A percentile compares a stretch with the other conserved stretches of the same genome.
Evolutionary conservation across 1,140 invertebrate genomes (phyloP).

Genomic region (Diabrotica undecimpunctata): DNA sequence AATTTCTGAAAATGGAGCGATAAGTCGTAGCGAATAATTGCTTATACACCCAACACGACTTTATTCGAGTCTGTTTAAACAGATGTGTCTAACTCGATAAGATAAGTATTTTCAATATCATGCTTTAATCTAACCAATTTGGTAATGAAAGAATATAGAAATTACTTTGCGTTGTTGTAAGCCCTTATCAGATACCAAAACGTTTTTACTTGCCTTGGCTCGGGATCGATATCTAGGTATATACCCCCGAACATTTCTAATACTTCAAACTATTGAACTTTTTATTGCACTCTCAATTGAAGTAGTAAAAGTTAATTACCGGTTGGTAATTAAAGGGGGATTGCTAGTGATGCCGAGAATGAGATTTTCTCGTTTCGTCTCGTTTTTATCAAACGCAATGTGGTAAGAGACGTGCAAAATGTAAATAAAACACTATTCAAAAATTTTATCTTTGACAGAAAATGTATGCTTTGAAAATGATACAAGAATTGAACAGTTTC

Average conservation of each 20-base stretch:
- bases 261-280: constrained; percentile 1
- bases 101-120: constrained; percentile 24
- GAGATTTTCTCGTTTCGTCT: too few relatives aligned
- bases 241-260: neutral
- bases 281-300: neutral
- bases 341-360: too few relatives aligned
- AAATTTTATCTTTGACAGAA: too few relatives aligned
- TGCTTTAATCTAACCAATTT: constrained; percentile 17
- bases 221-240: neutral
- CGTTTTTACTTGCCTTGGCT: neutral
- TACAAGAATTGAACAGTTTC: too few relatives aligned
- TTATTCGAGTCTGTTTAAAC: constrained; percentile 16
- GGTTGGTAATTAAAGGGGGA: neutral
- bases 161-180: constrained; percentile 9
- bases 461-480: too few relatives aligned
- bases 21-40: constrained; percentile 9
- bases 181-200: constrained; percentile 13
- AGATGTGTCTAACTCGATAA: constrained; percentile 23
- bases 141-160: constrained; percentile 20
- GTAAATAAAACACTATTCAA: too few relatives aligned
- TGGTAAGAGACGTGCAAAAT: too few relatives aligned
- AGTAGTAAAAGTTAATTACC: neutral
- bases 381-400: too few relatives aligned
- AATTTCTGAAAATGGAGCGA: constrained; percentile 7
- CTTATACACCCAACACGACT: constrained; percentile 11